A percentile compares a stretch with the other conserved stretches of the same genome.
Conservation (phyloP, 1,140 invertebrate species). For the Nasonia vitripennis region DNA sequence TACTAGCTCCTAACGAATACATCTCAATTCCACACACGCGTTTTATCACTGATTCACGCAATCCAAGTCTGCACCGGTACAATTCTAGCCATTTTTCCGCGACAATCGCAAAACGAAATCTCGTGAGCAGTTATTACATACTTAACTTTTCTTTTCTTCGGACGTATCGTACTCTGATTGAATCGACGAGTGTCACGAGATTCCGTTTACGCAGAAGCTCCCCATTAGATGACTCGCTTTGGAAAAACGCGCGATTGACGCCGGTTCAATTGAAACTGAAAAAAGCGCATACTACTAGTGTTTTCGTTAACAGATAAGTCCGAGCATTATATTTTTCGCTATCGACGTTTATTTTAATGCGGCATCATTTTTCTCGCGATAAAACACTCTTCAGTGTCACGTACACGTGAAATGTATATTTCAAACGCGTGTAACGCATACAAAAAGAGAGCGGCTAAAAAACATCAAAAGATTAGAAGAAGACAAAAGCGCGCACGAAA, state of each 20-base stretch:
- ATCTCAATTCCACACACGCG: background rate
- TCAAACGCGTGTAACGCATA: no score
- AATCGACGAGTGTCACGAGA: slow-evolving; percentile 27
- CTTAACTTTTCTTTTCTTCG: background rate
- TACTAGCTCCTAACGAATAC: background rate
- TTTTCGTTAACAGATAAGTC: background rate
- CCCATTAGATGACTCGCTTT: background rate
- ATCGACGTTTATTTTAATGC: no score
- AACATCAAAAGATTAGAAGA: no score
- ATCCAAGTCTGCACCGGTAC: no score
- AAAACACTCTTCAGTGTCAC: no score
- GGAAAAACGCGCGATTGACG: background rate
- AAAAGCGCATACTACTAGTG: background rate
- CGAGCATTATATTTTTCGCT: no score
- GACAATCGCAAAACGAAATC: background rate
- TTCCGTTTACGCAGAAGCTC: background rate
- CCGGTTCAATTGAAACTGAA: slow-evolving; percentile 14
- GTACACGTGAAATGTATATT: no score
- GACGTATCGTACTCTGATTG: background rate
- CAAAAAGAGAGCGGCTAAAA: no score
- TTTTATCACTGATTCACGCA: background rate
- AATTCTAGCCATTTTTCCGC: no score
- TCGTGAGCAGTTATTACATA: background rate
- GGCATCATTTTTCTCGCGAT: no score
- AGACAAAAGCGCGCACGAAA: no score